phyloP scores from a whole-genome alignment of 2,113 vertebrate species.

The Beaufortia kweichowensis region DNA sequence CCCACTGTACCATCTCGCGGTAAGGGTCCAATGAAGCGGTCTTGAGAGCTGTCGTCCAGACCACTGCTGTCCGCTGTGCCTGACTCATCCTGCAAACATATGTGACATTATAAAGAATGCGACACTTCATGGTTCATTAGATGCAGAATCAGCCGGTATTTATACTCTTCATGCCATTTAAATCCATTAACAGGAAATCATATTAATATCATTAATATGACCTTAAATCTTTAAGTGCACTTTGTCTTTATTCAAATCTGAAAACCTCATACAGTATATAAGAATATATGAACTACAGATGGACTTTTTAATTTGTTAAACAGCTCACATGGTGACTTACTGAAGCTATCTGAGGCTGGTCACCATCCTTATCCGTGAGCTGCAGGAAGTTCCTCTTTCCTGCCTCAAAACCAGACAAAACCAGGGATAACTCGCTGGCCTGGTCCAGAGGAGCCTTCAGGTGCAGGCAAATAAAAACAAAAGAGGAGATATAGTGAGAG shows the following conservation, averaged over 20 bases:
- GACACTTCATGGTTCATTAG: no score
- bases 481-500: neutral
- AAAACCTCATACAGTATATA: no score
- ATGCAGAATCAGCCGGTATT: no score
- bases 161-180: no score
- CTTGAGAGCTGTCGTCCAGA: conserved; percentile 82
- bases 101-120: no score
- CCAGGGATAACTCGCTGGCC: conserved; percentile 85
- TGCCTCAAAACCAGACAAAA: conserved; percentile 90
- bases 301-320: neutral
- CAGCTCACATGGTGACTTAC: conserved; percentile 69
- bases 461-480: neutral
- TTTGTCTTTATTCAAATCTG: neutral
- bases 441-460: conserved; percentile 83
- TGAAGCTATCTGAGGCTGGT: conserved; percentile 87
- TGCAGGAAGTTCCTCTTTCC: conserved; percentile 96
- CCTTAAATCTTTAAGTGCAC: neutral
- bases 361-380: conserved; percentile 93
- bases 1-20: conserved; percentile 86
- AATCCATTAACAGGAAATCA: conserved; percentile 1
- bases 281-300: neutral
- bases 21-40: conserved; percentile 90
- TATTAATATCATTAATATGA: no score
- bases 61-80: conserved; percentile 79
- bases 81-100: conserved; percentile 85